A percentile compares a stretch with the other conserved stretches of the same genome.
These are phyloP conservation scores for Zapornia atra DNA, from an alignment of 2,113 vertebrate species.

Conservation along the genomic window DNA sequence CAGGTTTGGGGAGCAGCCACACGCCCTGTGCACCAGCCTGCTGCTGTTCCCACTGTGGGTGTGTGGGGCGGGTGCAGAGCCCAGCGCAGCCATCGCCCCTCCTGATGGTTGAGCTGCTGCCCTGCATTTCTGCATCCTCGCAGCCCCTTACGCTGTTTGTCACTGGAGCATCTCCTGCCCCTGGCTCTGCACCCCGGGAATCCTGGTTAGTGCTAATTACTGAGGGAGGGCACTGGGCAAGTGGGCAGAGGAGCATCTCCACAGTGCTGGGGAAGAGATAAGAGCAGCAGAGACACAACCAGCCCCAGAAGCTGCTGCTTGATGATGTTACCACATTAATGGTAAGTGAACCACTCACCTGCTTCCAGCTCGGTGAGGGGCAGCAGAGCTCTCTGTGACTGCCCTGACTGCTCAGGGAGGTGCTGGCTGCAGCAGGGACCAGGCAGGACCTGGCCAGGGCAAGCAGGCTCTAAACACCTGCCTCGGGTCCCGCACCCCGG, in stretches of 20 bases:
- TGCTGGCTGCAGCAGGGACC: neutral
- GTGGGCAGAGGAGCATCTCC: neutral
- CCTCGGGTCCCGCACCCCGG: neutral
- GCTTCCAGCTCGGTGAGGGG: neutral
- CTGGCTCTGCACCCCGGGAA: rapidly evolving
- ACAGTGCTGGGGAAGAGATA: neutral
- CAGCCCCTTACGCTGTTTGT: neutral
- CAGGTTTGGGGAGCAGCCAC: neutral
- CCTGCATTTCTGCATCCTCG: neutral
- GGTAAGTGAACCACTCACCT: neutral
- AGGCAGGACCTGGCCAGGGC: neutral
- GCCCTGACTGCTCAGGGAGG: rapidly evolving
- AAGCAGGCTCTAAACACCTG: neutral
- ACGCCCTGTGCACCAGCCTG: rapidly evolving
- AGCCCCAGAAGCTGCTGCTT: neutral
- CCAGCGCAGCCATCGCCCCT: neutral
- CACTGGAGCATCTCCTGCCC: neutral
- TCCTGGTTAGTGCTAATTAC: rapidly evolving
- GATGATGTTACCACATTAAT: rapidly evolving
- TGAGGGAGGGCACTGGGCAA: too few relatives aligned
- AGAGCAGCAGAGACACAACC: neutral
- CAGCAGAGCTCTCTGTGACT: rapidly evolving
- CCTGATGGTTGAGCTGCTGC: rapidly evolving
- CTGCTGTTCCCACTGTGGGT: neutral
- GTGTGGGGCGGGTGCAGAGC: neutral